Percentiles rank a stretch among this genome's conserved stretches.
Evolutionary conservation across 1,140 invertebrate species (phyloP).

Genomic region (Tribolium castaneum): DNA sequence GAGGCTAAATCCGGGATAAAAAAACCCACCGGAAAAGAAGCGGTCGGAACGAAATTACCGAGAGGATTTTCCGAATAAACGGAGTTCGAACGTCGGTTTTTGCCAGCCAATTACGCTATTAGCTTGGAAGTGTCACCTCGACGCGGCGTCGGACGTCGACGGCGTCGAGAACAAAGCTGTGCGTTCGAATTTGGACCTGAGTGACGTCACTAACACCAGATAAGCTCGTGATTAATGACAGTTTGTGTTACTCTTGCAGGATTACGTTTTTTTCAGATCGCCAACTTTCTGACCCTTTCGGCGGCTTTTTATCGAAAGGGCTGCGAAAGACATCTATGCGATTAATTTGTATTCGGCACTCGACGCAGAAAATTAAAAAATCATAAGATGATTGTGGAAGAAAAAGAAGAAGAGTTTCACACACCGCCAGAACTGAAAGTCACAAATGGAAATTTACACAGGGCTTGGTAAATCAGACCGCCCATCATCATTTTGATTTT

Average conservation of each 20-base stretch:
- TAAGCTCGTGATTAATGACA: slow-evolving; percentile 46
- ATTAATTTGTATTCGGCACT: slow-evolving; percentile 37
- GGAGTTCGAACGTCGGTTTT: slow-evolving; percentile 14
- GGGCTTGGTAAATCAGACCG: background rate
- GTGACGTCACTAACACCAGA: slow-evolving; percentile 45
- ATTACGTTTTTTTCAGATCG: slow-evolving; percentile 44
- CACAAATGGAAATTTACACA: background rate
- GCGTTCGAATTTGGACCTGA: slow-evolving; percentile 37
- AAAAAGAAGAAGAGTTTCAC: background rate
- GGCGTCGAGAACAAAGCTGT: slow-evolving; percentile 35
- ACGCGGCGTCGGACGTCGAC: background rate
- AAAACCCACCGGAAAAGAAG: background rate
- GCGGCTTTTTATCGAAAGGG: slow-evolving; percentile 29
- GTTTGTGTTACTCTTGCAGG: slow-evolving; percentile 41
- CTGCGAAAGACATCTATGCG: slow-evolving; percentile 40
- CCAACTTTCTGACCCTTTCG: slow-evolving; percentile 41
- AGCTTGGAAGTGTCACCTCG: slow-evolving; percentile 35
- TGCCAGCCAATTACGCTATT: slow-evolving; percentile 32
- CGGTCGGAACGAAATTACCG: slow-evolving; percentile 15
- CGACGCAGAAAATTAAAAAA: slow-evolving; percentile 20
- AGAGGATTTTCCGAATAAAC: slow-evolving; percentile 29
- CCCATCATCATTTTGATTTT: slow-evolving; percentile 24
- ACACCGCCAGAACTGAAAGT: background rate
- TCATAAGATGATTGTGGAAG: slow-evolving; percentile 1
- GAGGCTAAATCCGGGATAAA: background rate